phyloP scores from a whole-genome alignment of 2,113 vertebrate genomes.

The Ophthalmolycus amberensis region DNA sequence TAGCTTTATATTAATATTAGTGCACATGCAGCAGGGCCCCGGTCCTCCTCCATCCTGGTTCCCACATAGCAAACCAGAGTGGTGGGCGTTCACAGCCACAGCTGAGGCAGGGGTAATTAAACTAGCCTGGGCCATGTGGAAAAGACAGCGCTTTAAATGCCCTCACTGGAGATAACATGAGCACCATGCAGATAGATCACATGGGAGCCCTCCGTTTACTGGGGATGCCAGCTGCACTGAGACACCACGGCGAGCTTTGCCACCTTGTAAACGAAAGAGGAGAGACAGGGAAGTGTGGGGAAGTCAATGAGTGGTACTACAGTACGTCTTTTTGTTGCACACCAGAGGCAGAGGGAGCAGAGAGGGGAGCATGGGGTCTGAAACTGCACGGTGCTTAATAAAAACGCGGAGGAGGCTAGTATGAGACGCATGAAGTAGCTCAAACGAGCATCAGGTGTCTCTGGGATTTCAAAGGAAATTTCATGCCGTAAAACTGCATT shows the following conservation, averaged over 20 bases:
- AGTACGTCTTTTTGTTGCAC: slow-evolving; percentile 69
- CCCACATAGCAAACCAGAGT: slow-evolving; percentile 74
- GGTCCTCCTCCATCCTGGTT: slow-evolving; percentile 71
- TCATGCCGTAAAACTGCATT: slow-evolving; percentile 63
- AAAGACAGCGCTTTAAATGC: slow-evolving; percentile 81
- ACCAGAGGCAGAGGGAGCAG: slow-evolving; percentile 63
- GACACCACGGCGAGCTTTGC: slow-evolving; percentile 76
- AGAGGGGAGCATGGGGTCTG: slow-evolving; percentile 53
- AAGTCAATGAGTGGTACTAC: slow-evolving; percentile 42
- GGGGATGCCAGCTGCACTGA: slow-evolving; percentile 79
- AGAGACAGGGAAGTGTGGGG: slow-evolving; percentile 55
- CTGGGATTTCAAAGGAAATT: slow-evolving; percentile 76
- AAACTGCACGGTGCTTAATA: slow-evolving; percentile 67
- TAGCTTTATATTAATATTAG: neutral
- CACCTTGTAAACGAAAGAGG: slow-evolving; percentile 82
- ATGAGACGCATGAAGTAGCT: slow-evolving; percentile 67
- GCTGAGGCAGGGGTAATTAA: slow-evolving; percentile 81
- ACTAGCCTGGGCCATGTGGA: slow-evolving; percentile 80
- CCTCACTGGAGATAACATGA: slow-evolving; percentile 80
- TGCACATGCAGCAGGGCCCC: slow-evolving; percentile 15
- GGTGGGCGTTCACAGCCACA: slow-evolving; percentile 75
- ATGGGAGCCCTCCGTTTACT: slow-evolving; percentile 71
- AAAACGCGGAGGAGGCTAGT: slow-evolving; percentile 61
- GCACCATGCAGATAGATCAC: slow-evolving; percentile 74
- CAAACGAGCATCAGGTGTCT: slow-evolving; percentile 78